phyloP scores from a whole-genome alignment of 2,797 vertebrate species.

The Thaleichthys pacificus region DNA sequence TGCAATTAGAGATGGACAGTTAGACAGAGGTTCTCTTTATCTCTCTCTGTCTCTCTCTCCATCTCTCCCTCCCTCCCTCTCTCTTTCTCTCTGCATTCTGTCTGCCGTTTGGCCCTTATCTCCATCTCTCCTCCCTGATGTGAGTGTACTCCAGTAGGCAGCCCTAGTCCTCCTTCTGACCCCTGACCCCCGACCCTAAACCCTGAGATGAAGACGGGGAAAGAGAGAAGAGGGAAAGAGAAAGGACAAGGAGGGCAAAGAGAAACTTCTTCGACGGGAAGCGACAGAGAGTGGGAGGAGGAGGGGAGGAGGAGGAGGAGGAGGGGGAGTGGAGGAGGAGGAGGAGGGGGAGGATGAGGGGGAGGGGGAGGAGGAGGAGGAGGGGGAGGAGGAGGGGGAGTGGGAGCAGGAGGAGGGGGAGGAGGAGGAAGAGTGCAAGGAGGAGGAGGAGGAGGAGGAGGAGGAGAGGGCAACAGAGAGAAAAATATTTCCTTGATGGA shows the following conservation, averaged over 20 bases:
- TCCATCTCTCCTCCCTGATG: not conserved
- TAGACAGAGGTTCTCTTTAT: not conserved
- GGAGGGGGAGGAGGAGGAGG: slow-evolving; percentile 36
- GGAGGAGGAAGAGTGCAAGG: slow-evolving; percentile 31
- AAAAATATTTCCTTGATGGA: slow-evolving; percentile 27
- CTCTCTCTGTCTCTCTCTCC: slow-evolving; percentile 1
- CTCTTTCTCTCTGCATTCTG: not conserved
- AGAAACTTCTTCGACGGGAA: not conserved
- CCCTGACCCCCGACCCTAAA: slow-evolving; percentile 28
- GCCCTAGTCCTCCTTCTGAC: slow-evolving; percentile 45
- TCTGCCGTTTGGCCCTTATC: not conserved
- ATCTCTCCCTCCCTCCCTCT: not conserved
- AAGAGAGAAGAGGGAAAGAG: not conserved
- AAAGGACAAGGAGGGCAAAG: not conserved
- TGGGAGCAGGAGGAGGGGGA: not conserved
- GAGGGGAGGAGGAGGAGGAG: slow-evolving; percentile 15
- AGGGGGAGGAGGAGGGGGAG: slow-evolving; percentile 16
- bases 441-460: slow-evolving; percentile 30
- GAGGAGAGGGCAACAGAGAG: slow-evolving; percentile 23
- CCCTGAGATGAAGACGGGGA: slow-evolving; percentile 23
- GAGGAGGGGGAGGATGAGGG: slow-evolving; percentile 13
- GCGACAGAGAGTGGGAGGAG: too few relatives aligned
- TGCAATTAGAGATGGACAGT: not conserved
- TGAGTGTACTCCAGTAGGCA: slow-evolving; percentile 23
- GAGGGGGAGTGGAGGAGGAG: not conserved